phyloP scores from a whole-genome alignment of 2,888 invertebrate genomes.

The Calliphora vomitoria region DNA sequence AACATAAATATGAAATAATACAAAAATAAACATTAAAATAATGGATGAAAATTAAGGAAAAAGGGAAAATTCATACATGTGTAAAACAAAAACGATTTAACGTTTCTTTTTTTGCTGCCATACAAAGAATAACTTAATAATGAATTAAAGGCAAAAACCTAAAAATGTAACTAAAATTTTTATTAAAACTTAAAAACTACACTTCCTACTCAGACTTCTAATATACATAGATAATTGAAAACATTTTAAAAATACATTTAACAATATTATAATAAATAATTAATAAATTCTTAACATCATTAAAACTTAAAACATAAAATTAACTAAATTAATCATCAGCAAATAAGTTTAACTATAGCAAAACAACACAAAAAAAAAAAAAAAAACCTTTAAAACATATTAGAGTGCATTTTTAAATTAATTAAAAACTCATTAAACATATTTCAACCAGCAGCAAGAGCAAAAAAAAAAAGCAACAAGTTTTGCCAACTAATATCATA shows the following conservation, averaged over 20 bases:
- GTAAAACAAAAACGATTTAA: neutral
- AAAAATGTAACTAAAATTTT: slow-evolving; percentile 16
- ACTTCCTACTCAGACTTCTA: neutral
- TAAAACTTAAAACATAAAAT: slow-evolving; percentile 10
- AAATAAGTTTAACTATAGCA: neutral
- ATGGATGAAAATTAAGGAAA: slow-evolving; percentile 12
- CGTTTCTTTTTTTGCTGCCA: slow-evolving; percentile 15
- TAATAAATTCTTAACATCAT: slow-evolving; percentile 10
- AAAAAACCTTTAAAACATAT: slow-evolving; percentile 12
- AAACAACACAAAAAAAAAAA: neutral
- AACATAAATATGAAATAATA: neutral
- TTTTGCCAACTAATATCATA: neutral
- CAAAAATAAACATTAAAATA: slow-evolving; percentile 6
- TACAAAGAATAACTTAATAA: slow-evolving; percentile 13
- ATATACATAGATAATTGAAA: neutral
- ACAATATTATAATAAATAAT: slow-evolving; percentile 34
- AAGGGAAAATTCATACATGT: neutral
- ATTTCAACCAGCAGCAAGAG: neutral
- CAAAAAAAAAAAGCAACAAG: slow-evolving; percentile 12
- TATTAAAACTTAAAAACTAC: neutral
- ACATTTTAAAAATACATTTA: neutral
- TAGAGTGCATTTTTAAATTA: slow-evolving; percentile 43
- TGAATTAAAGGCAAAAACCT: neutral
- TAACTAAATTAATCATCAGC: slow-evolving; percentile 11
- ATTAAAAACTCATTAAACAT: slow-evolving; percentile 11